Conservation (phyloP, 2,888 invertebrate species). For the Troglohyphantes excavatus region DNA sequence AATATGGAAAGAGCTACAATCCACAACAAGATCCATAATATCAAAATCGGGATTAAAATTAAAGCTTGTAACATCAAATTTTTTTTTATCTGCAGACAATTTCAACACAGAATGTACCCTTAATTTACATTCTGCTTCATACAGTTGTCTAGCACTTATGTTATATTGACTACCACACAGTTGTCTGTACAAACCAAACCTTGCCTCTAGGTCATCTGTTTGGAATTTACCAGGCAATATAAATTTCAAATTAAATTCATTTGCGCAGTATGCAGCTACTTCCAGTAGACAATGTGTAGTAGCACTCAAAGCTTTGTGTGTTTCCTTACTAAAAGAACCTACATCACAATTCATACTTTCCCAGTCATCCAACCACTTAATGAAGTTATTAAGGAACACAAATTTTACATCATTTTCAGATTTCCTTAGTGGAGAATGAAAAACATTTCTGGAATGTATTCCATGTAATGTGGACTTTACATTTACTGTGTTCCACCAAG, state of each 20-base stretch:
- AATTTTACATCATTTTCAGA: neutral
- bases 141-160: neutral
- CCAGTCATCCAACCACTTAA: conserved; percentile 21
- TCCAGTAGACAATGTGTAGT: neutral
- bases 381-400: neutral
- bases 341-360: neutral
- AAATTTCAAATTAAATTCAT: neutral
- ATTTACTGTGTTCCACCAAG: neutral
- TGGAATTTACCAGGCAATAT: conserved; percentile 31
- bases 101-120: neutral
- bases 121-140: conserved; percentile 32
- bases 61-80: neutral
- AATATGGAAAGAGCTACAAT: neutral
- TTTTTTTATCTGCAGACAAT: neutral
- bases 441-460: neutral
- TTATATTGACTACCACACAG: conserved; percentile 16
- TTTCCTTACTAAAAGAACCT: neutral
- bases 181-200: conserved; percentile 23
- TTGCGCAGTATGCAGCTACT: neutral
- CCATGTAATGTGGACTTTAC: neutral
- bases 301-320: neutral
- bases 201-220: conserved; percentile 17
- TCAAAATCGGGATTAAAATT: conserved; percentile 17
- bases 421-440: neutral
- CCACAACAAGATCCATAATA: neutral